Conservation (phyloP, 2,888 invertebrate species). For the Ophion ellenae region DNA sequence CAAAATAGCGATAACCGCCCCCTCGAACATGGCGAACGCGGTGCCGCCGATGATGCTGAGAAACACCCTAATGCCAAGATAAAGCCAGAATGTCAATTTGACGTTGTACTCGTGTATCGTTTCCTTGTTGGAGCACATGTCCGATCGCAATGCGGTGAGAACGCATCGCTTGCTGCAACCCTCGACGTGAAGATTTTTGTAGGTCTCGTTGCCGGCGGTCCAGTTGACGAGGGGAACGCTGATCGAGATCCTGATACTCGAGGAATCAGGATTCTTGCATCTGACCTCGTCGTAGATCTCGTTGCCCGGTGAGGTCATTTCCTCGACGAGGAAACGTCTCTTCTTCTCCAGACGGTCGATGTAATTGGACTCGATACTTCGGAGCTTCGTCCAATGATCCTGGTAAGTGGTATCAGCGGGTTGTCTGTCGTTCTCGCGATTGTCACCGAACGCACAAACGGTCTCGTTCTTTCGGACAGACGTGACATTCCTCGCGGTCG, state of each 20-base stretch:
- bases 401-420: conserved; percentile 56
- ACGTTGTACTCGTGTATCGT: conserved; percentile 87
- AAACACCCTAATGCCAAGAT: conserved; percentile 87
- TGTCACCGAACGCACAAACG: conserved; percentile 44
- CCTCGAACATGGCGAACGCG: conserved; percentile 92
- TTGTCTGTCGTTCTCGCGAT: conserved; percentile 46
- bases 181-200: conserved; percentile 81
- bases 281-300: conserved; percentile 67
- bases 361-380: conserved; percentile 68
- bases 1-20: conserved; percentile 91
- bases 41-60: conserved; percentile 89
- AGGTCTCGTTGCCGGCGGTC: conserved; percentile 80
- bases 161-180: conserved; percentile 87
- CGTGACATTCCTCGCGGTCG: conserved; percentile 31
- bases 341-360: conserved; percentile 69
- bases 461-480: conserved; percentile 31
- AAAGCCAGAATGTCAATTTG: conserved; percentile 89
- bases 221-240: conserved; percentile 83
- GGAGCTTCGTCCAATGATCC: conserved; percentile 70
- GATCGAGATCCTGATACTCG: conserved; percentile 82
- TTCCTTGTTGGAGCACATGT: conserved; percentile 87
- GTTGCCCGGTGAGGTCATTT: conserved; percentile 58
- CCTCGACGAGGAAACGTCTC: conserved; percentile 67
- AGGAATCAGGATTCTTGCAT: conserved; percentile 81
- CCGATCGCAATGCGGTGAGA: conserved; percentile 85